These are phyloP conservation scores for Drosophila sucinea DNA, from an alignment of 1,140 invertebrate genomes.

Conservation along the genomic window DNA sequence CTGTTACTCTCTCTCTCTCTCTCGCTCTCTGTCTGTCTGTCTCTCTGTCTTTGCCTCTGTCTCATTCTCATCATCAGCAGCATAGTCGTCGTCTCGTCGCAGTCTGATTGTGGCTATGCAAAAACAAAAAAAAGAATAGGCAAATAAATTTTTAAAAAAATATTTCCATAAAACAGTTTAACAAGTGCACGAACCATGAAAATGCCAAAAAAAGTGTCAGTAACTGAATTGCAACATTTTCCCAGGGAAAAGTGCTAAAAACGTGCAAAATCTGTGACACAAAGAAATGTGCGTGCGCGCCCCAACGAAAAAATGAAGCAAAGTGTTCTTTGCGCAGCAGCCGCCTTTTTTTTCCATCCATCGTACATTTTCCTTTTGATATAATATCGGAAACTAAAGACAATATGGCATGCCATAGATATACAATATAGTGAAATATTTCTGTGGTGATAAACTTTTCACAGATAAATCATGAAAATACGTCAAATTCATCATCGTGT, in stretches of 20 bases:
- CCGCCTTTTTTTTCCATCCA: slow-evolving; percentile 66
- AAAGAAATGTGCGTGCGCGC: slow-evolving; percentile 43
- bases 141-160: slow-evolving; percentile 40
- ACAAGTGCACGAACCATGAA: slow-evolving; percentile 39
- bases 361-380: background rate
- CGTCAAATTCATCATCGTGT: background rate
- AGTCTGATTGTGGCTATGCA: slow-evolving; percentile 75
- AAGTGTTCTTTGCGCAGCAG: slow-evolving; percentile 67
- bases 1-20: background rate
- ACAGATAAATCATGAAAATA: background rate
- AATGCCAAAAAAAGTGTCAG: slow-evolving; percentile 7
- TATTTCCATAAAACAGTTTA: slow-evolving; percentile 41
- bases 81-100: slow-evolving; percentile 67
- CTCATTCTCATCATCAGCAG: slow-evolving; percentile 71
- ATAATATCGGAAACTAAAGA: slow-evolving; percentile 30
- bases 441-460: slow-evolving; percentile 9
- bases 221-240: background rate
- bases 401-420: slow-evolving; percentile 42
- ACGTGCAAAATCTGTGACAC: slow-evolving; percentile 36
- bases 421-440: slow-evolving; percentile 18
- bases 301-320: slow-evolving; percentile 13
- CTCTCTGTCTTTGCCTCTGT: slow-evolving; percentile 38
- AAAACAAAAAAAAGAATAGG: slow-evolving; percentile 48
- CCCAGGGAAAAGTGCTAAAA: slow-evolving; percentile 30
- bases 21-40: slow-evolving; percentile 46